A percentile compares a stretch with the other conserved stretches of the same genome.
These are phyloP conservation scores for Schizopygopsis pylzovi DNA, from an alignment of 2,797 vertebrate species.

Conservation along the genomic window DNA sequence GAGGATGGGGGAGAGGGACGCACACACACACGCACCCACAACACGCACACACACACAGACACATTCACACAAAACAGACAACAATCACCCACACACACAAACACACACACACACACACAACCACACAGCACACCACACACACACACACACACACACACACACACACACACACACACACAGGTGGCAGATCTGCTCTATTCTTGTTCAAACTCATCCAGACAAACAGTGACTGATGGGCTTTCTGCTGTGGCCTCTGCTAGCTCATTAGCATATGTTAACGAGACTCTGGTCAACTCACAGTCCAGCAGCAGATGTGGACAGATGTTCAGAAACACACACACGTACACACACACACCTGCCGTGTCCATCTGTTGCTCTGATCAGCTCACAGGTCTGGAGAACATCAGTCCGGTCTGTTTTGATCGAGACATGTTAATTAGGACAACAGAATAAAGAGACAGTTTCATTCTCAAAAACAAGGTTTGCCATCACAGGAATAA, in stretches of 20 bases:
- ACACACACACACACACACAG: not conserved
- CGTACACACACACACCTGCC: not conserved
- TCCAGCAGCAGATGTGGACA: slow-evolving; percentile 36
- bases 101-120: no score
- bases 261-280: slow-evolving; percentile 9
- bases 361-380: not conserved
- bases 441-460: not conserved
- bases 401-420: not conserved
- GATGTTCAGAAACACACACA: slow-evolving; percentile 30
- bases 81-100: no score
- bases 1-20: no score
- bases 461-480: not conserved
- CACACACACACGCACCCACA: no score
- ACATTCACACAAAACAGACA: no score
- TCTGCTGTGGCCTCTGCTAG: not conserved
- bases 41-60: no score
- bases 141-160: no score
- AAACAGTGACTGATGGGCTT: slow-evolving; percentile 1
- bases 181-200: not conserved
- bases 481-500: not conserved
- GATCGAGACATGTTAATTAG: not conserved
- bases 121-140: no score
- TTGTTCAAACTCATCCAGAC: not conserved
- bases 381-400: slow-evolving; percentile 4
- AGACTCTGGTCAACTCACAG: not conserved